These are phyloP conservation scores for Caenorhabditis doughertyi DNA, from an alignment of 2,888 invertebrate genomes.

Conservation along the genomic window DNA sequence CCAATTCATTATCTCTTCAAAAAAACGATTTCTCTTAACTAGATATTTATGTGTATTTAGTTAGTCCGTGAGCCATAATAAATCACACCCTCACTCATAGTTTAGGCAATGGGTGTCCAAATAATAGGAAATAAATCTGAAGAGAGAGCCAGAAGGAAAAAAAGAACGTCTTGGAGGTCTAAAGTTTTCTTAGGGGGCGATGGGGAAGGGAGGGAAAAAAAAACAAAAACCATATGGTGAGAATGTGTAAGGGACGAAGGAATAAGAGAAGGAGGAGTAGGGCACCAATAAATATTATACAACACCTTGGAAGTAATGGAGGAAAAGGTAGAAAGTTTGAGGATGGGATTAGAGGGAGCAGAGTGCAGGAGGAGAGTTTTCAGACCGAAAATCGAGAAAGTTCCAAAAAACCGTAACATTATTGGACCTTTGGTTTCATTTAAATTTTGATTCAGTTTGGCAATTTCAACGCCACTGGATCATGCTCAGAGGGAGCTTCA, in stretches of 20 bases:
- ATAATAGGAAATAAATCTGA: constrained; percentile 54
- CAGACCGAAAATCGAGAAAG: too few species aligned
- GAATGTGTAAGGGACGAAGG: neutral
- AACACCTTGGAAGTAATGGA: constrained; percentile 33
- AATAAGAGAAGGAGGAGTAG: neutral
- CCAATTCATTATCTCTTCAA: neutral
- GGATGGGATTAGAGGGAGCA: too few species aligned
- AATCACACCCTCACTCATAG: constrained; percentile 24
- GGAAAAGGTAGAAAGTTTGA: neutral
- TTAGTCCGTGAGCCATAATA: neutral
- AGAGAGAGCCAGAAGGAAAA: too few species aligned
- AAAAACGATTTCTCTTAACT: constrained; percentile 20
- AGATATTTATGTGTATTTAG: constrained; percentile 36
- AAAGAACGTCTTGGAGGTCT: constrained; percentile 27
- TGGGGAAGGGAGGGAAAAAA: neutral
- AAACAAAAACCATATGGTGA: constrained; percentile 44
- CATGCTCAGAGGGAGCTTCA: too few species aligned
- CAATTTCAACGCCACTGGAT: too few species aligned
- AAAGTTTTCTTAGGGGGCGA: constrained; percentile 6
- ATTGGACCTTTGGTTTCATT: too few species aligned
- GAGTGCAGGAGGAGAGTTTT: too few species aligned
- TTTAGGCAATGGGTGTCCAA: neutral
- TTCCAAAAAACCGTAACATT: too few species aligned
- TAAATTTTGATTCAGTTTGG: too few species aligned
- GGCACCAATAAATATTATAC: constrained; percentile 30